Base-by-base conservation (phyloP, 2,797 vertebrate species). In the Acrossocheilus fasciatus region DNA sequence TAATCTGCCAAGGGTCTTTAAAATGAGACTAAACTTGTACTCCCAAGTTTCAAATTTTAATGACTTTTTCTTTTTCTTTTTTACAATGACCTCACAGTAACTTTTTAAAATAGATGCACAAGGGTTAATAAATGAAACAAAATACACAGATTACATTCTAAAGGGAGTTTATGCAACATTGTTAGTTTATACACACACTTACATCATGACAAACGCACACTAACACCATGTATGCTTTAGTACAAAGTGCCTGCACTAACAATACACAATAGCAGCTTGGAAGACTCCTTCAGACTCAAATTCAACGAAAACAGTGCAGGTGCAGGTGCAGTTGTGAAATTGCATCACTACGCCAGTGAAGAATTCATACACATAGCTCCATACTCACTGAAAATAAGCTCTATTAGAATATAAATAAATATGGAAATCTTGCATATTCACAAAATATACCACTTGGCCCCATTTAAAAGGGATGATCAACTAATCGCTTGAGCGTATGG, bases 401-500 rank as follows among this genome's bases (percentile, higher is more conserved):
- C 30, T 73, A 81, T 36, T 45, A n/a, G 10, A 85, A 52, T 68
- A 76, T 77, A 75, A n/a, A 77, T 66, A 70, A 72, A 77, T 26
- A 52, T n/a, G 59, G 30, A 59, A 79, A 64, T 64, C 54, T 64
- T 45, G n/a, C 47, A 78, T 86, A 73, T 72, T 41, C 78, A 85
- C 52, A 80, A 86, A 81, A 80, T 36, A 50, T 69, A 57, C 34
- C 83, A 54, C 74, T n/a, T 36, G 59, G 66, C 23, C 50, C 17
- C 47, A 45, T 39, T 57, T n/a, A 45, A 54, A 43, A 70, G 26
- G 75, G 74, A 43, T 64, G 34, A 43, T 17, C 20, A 70, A 17
- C 73, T 30, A 43, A 57, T 30, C 0, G 4, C 45, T 12, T 30
- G n/a, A 72, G 39, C 34, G 8, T 36, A 68, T 39, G 34, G 83